These are phyloP conservation scores for Melanaphis sacchari DNA, from an alignment of 1,140 invertebrate species.

Conservation along the genomic window DNA sequence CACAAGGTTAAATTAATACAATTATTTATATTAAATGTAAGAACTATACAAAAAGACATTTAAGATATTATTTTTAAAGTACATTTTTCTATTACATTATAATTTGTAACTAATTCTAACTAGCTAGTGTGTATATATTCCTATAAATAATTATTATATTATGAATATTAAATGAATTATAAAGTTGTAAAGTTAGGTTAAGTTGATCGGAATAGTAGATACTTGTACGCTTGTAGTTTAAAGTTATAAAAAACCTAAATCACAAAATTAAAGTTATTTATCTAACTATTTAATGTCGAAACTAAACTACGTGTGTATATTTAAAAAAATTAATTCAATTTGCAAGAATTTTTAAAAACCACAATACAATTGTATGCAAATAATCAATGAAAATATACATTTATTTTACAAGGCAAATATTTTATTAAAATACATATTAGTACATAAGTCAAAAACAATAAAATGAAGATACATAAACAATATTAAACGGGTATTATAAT, in stretches of 20 bases:
- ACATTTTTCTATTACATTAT: neutral
- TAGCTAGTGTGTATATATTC: neutral
- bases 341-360: neutral
- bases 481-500: too few relatives aligned
- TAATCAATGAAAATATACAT: neutral
- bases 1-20: constrained; percentile 4
- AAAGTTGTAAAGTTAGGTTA: neutral
- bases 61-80: neutral
- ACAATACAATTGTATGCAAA: neutral
- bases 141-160: neutral
- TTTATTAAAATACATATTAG: neutral
- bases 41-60: neutral
- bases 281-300: neutral
- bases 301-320: neutral
- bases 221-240: neutral
- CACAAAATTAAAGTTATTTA: neutral
- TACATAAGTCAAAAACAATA: neutral
- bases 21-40: constrained; percentile 22
- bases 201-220: neutral
- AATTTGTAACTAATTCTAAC: neutral
- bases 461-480: too few relatives aligned
- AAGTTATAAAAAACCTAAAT: neutral
- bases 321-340: neutral
- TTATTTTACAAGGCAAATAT: neutral
- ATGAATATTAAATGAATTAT: neutral